Percentiles rank a stretch among this genome's conserved stretches.
These are phyloP conservation scores for Coremacera marginata DNA, from an alignment of 2,888 invertebrate genomes.

Conservation along the genomic window DNA sequence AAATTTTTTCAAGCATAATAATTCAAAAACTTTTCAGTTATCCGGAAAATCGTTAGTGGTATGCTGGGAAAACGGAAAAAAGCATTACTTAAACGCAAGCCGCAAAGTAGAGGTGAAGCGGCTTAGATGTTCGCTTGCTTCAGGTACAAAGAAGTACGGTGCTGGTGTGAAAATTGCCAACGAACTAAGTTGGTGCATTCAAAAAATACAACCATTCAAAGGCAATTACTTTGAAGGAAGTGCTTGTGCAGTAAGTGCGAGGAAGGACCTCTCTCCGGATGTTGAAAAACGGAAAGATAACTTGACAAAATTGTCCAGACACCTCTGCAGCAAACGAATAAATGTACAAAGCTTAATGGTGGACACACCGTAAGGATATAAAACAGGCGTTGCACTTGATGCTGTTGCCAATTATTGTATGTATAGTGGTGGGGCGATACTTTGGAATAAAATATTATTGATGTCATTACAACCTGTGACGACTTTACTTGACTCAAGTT, in stretches of 20 bases:
- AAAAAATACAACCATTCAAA: conserved; percentile 20
- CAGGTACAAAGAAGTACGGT: not conserved
- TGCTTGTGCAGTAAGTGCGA: conserved; percentile 46
- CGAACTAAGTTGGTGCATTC: not conserved
- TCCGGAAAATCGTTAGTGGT: conserved; percentile 35
- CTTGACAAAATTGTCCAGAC: not conserved
- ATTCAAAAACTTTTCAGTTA: conserved; percentile 36
- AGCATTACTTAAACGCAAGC: not conserved
- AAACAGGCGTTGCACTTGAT: no score
- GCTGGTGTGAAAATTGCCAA: no score
- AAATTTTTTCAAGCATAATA: conserved; percentile 35
- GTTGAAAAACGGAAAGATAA: not conserved
- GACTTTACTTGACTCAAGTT: no score
- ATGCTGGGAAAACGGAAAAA: not conserved
- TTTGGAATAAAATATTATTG: no score
- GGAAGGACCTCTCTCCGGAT: not conserved
- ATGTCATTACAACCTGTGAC: no score
- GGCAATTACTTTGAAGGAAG: conserved; percentile 61
- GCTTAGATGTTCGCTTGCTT: not conserved
- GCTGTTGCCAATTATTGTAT: no score
- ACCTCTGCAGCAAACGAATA: no score
- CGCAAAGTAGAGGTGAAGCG: not conserved
- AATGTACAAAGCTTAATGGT: no score
- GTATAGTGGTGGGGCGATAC: no score
- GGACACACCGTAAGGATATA: no score